phyloP scores from a whole-genome alignment of 1,140 invertebrate species.

The Hydropsyche tenuis region DNA sequence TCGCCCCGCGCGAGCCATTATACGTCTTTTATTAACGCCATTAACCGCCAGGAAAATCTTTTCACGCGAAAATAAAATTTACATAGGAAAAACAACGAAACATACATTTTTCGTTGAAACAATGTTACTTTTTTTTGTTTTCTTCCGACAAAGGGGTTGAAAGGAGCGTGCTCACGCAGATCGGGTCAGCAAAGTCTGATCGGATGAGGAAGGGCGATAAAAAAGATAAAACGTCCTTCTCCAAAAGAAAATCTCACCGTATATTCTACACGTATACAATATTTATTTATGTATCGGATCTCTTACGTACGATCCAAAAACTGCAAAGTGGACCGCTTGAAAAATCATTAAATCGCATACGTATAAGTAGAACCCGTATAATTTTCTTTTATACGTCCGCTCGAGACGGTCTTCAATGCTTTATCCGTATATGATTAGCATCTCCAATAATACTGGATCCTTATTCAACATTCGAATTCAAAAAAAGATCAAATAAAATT shows the following conservation, averaged over 20 bases:
- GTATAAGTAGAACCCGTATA: too few species aligned
- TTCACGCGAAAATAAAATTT: slow-evolving; percentile 9
- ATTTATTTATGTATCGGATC: not conserved
- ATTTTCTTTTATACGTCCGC: too few species aligned
- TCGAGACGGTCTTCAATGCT: too few species aligned
- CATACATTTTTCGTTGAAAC: not conserved
- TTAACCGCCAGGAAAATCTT: not conserved
- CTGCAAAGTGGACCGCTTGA: too few species aligned
- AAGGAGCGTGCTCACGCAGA: not conserved
- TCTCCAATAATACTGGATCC: too few species aligned
- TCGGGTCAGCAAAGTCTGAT: not conserved
- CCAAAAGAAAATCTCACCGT: not conserved
- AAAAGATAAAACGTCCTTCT: slow-evolving; percentile 10
- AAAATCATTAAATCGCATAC: too few species aligned
- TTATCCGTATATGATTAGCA: too few species aligned
- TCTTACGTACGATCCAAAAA: too few species aligned
- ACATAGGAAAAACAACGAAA: not conserved
- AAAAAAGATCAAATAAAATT: too few species aligned
- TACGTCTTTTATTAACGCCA: too few species aligned
- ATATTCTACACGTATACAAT: not conserved
- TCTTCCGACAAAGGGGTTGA: slow-evolving; percentile 1
- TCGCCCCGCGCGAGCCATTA: too few species aligned
- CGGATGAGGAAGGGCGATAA: slow-evolving; percentile 2
- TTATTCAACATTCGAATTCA: too few species aligned
- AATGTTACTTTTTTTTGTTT: not conserved